Evolutionary conservation across 2,113 vertebrate species (phyloP), one percentile per base, ranked within the genome.

Genomic region (Plestiodon gilberti): DNA sequence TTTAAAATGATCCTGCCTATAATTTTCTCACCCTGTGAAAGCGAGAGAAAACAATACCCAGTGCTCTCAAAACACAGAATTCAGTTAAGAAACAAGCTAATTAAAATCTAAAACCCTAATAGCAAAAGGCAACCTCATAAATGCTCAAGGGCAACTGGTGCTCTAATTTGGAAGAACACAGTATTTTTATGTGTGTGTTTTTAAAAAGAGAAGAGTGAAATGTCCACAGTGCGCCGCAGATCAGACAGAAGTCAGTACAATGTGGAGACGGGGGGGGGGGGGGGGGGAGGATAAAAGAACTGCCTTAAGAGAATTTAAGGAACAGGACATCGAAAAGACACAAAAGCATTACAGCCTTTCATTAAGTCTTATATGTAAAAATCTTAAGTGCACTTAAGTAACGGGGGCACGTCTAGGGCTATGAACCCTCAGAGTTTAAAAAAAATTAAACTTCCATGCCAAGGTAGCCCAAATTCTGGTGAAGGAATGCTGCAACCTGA

Each of bases 51-150:
- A 18, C 62, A 89, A 87, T 13, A 64, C 40, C 55, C 76, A 10
- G 65, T 86, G 43, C 15, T 76, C 43, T 84, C 52, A 65, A 2
- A 17, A n/a, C 17, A n/a, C 0, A 78, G 23, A 55, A 18, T 70
- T 87, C 80, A 78, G 0, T 70, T 83, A 71, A 75, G 38, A n/a
- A 35, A 76, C 77, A 57, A 91, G 82, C 57, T 71, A 89, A 92
- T 3, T 1, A 77, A 48, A 18, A 82, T 67, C 62, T 82, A 59
- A 89, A 33, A 84, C 77, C 48, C 0, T 65, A 65, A 82, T 89
- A 85, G 74, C n/a, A 40, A 0, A 33, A 73, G 35, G 65, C 22
- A 40, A 0, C 9, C 71, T 40, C 78, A 38, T 75, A 38, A 93
- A 55, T 81, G 17, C 3, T 33, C 30, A 84, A 23, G 35, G 40